These are phyloP conservation scores for Meteorus colon DNA, from an alignment of 2,888 invertebrate species.

Conservation along the genomic window DNA sequence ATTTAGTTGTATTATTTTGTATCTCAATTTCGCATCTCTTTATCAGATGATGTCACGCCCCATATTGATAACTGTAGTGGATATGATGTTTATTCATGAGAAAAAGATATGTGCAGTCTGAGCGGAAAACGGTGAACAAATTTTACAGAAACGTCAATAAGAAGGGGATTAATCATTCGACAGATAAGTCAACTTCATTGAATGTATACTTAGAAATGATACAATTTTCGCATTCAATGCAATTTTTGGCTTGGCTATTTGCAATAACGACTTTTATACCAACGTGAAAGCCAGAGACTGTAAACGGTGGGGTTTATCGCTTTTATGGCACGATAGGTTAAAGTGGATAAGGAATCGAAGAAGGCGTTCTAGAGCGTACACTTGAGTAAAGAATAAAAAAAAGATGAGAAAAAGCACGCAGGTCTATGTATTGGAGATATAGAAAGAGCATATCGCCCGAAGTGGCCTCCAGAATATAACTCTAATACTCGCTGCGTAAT, in stretches of 20 bases:
- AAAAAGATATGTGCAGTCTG: too few relatives aligned
- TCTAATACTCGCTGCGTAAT: conserved; percentile 48
- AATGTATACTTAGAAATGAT: not conserved
- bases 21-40: too few relatives aligned
- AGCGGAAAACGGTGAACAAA: too few relatives aligned
- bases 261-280: conserved; percentile 10
- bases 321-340: conserved; percentile 33
- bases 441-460: conserved; percentile 13
- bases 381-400: not conserved
- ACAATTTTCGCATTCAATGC: conserved; percentile 24
- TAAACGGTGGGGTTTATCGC: conserved; percentile 37
- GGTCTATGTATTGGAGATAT: not conserved
- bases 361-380: not conserved
- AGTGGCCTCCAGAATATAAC: conserved; percentile 23
- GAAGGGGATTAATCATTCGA: too few relatives aligned
- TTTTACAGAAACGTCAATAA: too few relatives aligned
- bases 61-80: too few relatives aligned
- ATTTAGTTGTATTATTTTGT: too few relatives aligned
- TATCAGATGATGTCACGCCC: too few relatives aligned
- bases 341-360: not conserved
- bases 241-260: conserved; percentile 16
- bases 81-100: too few relatives aligned
- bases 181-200: too few relatives aligned
- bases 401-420: not conserved
- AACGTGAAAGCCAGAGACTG: conserved; percentile 16